Evolutionary conservation across 2,113 vertebrate species (phyloP).

Genomic region (Marmota flaviventris): DNA sequence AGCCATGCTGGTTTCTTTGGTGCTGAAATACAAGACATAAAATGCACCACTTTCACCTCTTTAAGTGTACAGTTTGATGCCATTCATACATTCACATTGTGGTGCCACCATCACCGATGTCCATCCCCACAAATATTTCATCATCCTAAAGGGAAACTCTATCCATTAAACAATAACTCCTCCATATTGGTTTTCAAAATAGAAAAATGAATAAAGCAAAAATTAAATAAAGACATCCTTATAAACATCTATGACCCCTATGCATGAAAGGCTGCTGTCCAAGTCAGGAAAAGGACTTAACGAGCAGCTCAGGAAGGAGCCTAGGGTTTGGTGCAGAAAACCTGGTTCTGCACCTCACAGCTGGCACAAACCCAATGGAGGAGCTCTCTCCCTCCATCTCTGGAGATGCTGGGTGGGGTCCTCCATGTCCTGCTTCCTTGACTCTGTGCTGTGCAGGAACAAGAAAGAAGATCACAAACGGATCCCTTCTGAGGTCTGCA

Average conservation of each 20-base stretch:
- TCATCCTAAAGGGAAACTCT: neutral
- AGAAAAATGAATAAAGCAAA: neutral
- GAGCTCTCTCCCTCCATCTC: neutral
- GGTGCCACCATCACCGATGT: neutral
- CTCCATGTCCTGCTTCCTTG: neutral
- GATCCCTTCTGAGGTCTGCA: neutral
- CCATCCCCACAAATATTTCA: neutral
- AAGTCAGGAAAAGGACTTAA: neutral
- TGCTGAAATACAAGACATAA: neutral
- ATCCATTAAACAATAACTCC: neutral
- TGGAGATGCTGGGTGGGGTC: neutral
- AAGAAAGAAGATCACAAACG: neutral
- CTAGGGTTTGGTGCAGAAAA: neutral
- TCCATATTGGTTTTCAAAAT: neutral
- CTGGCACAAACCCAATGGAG: neutral
- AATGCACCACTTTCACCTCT: neutral
- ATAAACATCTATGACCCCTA: neutral
- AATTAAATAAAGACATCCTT: constrained; percentile 10
- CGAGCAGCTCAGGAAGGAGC: neutral
- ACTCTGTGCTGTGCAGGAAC: neutral
- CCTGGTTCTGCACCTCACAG: neutral
- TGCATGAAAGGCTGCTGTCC: neutral
- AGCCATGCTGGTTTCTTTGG: neutral
- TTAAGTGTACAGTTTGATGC: neutral
- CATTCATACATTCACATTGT: neutral